Conservation (phyloP, 2,113 vertebrate genomes). For the Indicator indicator region DNA sequence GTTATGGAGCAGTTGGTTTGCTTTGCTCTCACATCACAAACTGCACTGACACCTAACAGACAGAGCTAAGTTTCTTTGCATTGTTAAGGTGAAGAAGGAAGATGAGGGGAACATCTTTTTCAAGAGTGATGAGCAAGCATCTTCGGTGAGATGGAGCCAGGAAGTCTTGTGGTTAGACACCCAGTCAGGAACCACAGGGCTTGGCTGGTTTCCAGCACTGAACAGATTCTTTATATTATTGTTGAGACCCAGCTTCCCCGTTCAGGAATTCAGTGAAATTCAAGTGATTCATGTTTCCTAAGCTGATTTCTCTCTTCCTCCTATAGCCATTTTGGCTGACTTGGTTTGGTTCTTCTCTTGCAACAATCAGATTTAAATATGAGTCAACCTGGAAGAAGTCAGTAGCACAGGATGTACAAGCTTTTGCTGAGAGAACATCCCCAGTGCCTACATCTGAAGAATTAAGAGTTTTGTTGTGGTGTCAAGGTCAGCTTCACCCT, state of each 20-base stretch:
- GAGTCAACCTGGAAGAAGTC: neutral
- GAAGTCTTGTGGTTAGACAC: neutral
- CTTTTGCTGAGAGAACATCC: neutral
- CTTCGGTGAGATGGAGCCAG: neutral
- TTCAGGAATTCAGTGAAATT: constrained; percentile 3
- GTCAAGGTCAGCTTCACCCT: neutral
- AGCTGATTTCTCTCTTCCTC: neutral
- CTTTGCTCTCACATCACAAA: neutral
- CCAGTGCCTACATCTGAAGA: neutral
- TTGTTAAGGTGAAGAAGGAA: neutral
- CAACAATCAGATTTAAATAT: neutral
- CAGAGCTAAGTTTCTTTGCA: neutral
- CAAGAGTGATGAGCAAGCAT: constrained; percentile 9
- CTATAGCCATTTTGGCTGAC: neutral
- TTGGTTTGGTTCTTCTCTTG: neutral
- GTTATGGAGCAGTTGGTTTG: neutral
- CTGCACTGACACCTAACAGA: neutral
- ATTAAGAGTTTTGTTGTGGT: neutral
- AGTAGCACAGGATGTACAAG: neutral
- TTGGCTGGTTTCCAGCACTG: neutral
- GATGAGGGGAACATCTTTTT: neutral
- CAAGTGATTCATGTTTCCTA: constrained; percentile 17
- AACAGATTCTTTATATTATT: neutral
- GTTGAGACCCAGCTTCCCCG: neutral
- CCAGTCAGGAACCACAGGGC: neutral